These are phyloP conservation scores for Malacoctenus gilli DNA, from an alignment of 2,797 vertebrate species.

Conservation along the genomic window DNA sequence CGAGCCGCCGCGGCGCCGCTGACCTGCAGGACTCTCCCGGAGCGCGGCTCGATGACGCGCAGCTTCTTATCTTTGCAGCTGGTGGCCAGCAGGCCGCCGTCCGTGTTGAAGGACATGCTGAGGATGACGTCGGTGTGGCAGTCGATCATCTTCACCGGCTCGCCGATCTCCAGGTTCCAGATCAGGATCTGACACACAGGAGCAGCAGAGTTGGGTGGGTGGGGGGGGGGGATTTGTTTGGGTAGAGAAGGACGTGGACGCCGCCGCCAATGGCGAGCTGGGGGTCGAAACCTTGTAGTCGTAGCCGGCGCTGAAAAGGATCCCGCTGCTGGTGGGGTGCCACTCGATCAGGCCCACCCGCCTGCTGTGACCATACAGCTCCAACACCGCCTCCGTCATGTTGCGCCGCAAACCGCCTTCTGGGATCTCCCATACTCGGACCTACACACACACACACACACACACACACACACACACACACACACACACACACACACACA, in stretches of 20 bases:
- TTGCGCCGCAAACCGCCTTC: conserved; percentile 91
- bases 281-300: conserved; percentile 95
- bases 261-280: background rate
- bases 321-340: conserved; percentile 96
- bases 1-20: too few species aligned
- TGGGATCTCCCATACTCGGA: conserved; percentile 97
- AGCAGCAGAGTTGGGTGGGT: conserved; percentile 7
- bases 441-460: conserved; percentile 75
- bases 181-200: conserved; percentile 87
- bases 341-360: conserved; percentile 96
- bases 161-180: conserved; percentile 96
- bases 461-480: too few species aligned
- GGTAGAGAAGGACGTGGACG: too few species aligned
- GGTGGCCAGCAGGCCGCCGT: conserved; percentile 95
- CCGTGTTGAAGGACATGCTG: conserved; percentile 96
- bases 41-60: conserved; percentile 93
- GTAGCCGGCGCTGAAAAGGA: conserved; percentile 96
- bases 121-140: conserved; percentile 96
- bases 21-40: conserved; percentile 93
- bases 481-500: too few species aligned
- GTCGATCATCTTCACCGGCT: conserved; percentile 98
- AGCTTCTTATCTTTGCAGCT: conserved; percentile 97
- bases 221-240: background rate
- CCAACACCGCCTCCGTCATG: conserved; percentile 92
- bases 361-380: conserved; percentile 96